Base-by-base conservation (phyloP, 2,797 vertebrate species). In the Bothrops alternatus region DNA sequence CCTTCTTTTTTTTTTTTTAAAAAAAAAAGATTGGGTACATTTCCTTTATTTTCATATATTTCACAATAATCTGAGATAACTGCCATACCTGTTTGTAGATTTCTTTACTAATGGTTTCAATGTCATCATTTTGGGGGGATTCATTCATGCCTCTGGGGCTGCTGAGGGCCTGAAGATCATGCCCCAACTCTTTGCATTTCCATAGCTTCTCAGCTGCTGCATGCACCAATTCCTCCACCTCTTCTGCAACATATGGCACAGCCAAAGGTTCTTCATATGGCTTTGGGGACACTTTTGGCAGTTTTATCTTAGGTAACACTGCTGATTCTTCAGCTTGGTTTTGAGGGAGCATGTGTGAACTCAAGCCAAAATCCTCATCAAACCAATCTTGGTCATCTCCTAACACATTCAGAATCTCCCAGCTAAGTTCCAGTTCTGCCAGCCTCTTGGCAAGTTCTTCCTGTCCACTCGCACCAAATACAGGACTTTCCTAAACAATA, bases 371-470 rank as follows among this genome's bases (percentile, higher is more conserved):
- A 97, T 99, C 99, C 96, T 99, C 99, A 96, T 99, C 99, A 96
- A 99, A 99, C 99, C 99, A 99, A 97, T 99, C 99, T 90, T 99
- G 99, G 87, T 99, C 99, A 58, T 99, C 98, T 91, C 98, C 98
- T 26, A 99, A 96, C 13, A 97, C 97, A 1, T 98, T 98, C 13
- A 99, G 97, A 92, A 99, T 98, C 93, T 98, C 99, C 0, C 98
- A 98, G 95, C 97, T 99, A 93, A 99, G 98, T 96, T 99, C 99
- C 95, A 99, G 98, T 96, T 99, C 99, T 3, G 98, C 98, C 63
- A 99, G 97, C 91, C 99, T 98, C 96, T 99, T 99, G 92, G 98
- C 98, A 25, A 99, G 98, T 95, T 99, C 98, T 94, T 99, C 98
- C 96, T 99, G 98, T 65, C 98, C 98, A 61, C 98, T 98, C 89